Evolutionary conservation across 2,797 vertebrate genomes (phyloP).

Genomic region (Galaxias olidus): DNA sequence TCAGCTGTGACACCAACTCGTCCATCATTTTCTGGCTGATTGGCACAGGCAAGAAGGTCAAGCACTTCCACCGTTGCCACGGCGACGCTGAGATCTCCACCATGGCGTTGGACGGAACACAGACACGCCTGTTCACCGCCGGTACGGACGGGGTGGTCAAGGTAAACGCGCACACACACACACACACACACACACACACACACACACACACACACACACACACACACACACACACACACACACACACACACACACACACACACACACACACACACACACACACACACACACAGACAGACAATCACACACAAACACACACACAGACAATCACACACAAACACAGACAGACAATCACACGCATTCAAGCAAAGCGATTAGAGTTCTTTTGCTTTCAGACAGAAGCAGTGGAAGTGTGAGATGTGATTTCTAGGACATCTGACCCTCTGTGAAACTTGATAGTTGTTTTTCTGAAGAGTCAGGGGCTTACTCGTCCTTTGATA

Average conservation of each 20-base stretch:
- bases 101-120: slow-evolving; percentile 74
- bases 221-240: slow-evolving; percentile 1
- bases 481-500: not conserved
- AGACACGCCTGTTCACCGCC: slow-evolving; percentile 78
- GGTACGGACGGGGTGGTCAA: slow-evolving; percentile 74
- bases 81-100: slow-evolving; percentile 79
- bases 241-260: slow-evolving; percentile 1
- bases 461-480: not conserved
- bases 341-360: slow-evolving; percentile 5
- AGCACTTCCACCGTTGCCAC: slow-evolving; percentile 81
- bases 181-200: slow-evolving; percentile 2
- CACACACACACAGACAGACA: too few species aligned
- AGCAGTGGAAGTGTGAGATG: not conserved
- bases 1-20: slow-evolving; percentile 77
- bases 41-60: slow-evolving; percentile 85
- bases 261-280: slow-evolving; percentile 13
- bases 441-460: not conserved
- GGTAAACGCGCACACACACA: slow-evolving; percentile 49
- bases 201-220: not conserved
- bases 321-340: slow-evolving; percentile 1
- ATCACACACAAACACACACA: slow-evolving; percentile 8
- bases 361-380: not conserved
- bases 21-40: slow-evolving; percentile 80
- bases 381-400: not conserved
- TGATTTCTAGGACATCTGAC: slow-evolving; percentile 1